Percentiles rank a stretch among this genome's conserved stretches.
phyloP scores from a whole-genome alignment of 2,888 invertebrate species.

The Eudemis profundana region DNA sequence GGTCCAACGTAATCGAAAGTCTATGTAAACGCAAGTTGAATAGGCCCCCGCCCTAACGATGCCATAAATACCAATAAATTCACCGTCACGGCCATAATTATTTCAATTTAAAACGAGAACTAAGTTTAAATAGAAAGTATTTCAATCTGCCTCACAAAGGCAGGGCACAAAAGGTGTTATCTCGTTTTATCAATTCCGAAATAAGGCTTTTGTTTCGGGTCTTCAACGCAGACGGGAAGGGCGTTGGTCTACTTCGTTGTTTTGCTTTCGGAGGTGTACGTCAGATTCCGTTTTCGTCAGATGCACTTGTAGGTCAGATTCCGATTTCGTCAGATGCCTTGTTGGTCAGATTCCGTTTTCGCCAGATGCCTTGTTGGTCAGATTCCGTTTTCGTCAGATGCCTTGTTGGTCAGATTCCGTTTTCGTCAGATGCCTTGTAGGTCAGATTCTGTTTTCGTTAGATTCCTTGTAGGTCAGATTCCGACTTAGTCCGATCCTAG shows the following conservation, averaged over 20 bases:
- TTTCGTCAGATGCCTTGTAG: too few species aligned
- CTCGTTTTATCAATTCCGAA: slow-evolving; percentile 39
- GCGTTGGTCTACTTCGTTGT: slow-evolving; percentile 1
- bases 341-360: too few species aligned
- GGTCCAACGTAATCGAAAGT: not conserved
- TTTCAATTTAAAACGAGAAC: slow-evolving; percentile 37
- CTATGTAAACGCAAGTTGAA: not conserved
- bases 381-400: too few species aligned
- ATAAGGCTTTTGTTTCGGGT: slow-evolving; percentile 35
- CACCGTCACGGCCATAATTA: slow-evolving; percentile 33
- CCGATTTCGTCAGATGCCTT: too few species aligned
- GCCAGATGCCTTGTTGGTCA: too few species aligned
- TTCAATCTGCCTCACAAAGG: slow-evolving; percentile 34
- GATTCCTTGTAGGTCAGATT: too few species aligned
- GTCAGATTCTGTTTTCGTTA: too few species aligned
- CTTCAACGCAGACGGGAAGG: slow-evolving; percentile 18
- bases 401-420: too few species aligned
- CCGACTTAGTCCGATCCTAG: too few species aligned
- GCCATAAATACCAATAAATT: slow-evolving; percentile 22
- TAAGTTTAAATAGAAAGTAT: slow-evolving; percentile 36
- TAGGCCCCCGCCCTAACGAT: not conserved
- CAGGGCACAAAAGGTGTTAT: slow-evolving; percentile 36
- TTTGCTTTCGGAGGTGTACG: too few species aligned
- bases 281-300: too few species aligned
- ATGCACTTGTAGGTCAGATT: too few species aligned